Evolutionary conservation across 2,888 invertebrate species (phyloP), one percentile per base, ranked within the genome.

Genomic region (Scaptomyza parva): DNA sequence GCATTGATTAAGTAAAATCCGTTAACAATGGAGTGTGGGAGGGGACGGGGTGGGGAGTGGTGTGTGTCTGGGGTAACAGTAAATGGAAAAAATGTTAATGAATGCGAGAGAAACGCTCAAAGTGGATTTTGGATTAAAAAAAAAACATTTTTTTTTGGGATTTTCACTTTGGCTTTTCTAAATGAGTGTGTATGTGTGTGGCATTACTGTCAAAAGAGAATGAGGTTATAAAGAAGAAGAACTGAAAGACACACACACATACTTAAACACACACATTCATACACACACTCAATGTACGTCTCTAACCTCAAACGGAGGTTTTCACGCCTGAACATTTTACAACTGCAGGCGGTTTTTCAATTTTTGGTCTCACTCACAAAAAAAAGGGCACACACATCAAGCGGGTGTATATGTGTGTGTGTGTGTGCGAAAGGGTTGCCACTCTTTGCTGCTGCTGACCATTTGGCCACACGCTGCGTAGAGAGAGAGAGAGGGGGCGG

Each of bases 271-370:
- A 41, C 52, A 35, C 22, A 20, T 30, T 44, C 37, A 35, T 24
- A 55, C 55, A 35, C 24, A 26, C 22, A 22, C 7, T 41, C 12
- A 33, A 47, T 22, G 45, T 39, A 43, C 33, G 61, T 45, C 44
- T 66, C 53, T 67, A 85, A 88, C 88, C 86, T 82, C 86, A 83
- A 87, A 76, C 86, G 82, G 82, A 74, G 88, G 88, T 79, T 86
- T 85, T 85, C 81, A 84, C 88, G 85, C 86, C 88, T 84, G 78
- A 86, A 79, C 88, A 88, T 81, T 86, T 86, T 78, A 83, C 88
- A 86, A 88, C 86, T 88, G 86, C 84, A 86, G 88, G 88, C 88
- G 84, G 76, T 86, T 85, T 82, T 88, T 80, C 81, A 84, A 88
- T 85, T 85, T 85, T 86, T 86, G 84, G 78, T 76, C 74, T 86